Evolutionary conservation across 2,113 vertebrate genomes (phyloP).

Genomic region (Leptobrachium leishanense): DNA sequence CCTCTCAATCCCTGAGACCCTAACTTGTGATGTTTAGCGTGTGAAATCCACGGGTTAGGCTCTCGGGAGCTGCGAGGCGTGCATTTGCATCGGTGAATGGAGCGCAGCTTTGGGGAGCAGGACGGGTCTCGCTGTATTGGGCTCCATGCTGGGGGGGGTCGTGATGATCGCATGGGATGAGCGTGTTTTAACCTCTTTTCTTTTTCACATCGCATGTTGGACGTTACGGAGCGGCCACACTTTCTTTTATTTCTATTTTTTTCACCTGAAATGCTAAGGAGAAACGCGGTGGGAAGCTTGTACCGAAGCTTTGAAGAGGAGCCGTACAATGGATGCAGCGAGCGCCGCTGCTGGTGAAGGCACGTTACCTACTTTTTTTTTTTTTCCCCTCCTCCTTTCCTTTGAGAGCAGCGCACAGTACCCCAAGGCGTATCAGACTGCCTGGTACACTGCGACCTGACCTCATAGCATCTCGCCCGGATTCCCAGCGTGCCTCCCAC

Average conservation of each 20-base stretch:
- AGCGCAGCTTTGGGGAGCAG: background rate
- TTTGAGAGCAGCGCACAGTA: constrained; percentile 93
- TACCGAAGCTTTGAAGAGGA: background rate
- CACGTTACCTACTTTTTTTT: constrained; percentile 2
- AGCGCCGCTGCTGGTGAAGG: constrained; percentile 6
- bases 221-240: too few relatives aligned
- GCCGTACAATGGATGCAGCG: constrained; percentile 10
- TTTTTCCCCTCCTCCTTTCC: constrained; percentile 37
- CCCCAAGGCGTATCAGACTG: constrained; percentile 84
- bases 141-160: too few relatives aligned
- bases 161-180: too few relatives aligned
- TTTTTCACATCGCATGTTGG: too few relatives aligned
- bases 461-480: constrained; percentile 80
- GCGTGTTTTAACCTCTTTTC: too few relatives aligned
- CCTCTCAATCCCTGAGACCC: constrained; percentile 99
- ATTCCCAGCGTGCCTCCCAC: constrained; percentile 73
- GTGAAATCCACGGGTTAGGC: constrained; percentile 99
- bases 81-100: constrained; percentile 78
- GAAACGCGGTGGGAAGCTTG: too few relatives aligned
- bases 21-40: constrained; percentile 99
- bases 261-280: too few relatives aligned
- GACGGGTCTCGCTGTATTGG: too few relatives aligned
- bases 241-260: too few relatives aligned
- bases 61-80: constrained; percentile 98
- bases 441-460: constrained; percentile 96